A percentile compares a stretch with the other conserved stretches of the same genome.
Evolutionary conservation across 2,797 vertebrate species (phyloP).

Genomic region (Salarias fasciatus): DNA sequence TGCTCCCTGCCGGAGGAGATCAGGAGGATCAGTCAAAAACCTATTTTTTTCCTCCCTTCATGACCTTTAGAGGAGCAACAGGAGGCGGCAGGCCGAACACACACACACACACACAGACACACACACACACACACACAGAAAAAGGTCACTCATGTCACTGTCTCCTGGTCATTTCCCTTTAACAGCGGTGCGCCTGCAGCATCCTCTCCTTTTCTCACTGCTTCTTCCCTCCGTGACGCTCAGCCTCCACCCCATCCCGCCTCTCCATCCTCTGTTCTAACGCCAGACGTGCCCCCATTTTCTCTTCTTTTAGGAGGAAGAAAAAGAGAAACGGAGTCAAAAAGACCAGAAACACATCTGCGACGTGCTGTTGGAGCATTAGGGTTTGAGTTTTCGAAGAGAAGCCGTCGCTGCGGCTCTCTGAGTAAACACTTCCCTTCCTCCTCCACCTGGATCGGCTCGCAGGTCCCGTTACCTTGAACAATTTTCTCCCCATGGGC

Average conservation of each 20-base stretch:
- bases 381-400: background rate
- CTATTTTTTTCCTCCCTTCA: no score
- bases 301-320: constrained; percentile 12
- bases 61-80: no score
- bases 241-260: constrained; percentile 15
- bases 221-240: no score
- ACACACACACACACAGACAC: constrained; percentile 17
- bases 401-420: background rate
- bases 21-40: no score
- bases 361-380: constrained; percentile 6
- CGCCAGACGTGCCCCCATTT: constrained; percentile 9
- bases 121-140: background rate
- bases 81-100: background rate
- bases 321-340: background rate
- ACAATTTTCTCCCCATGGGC: constrained; percentile 10
- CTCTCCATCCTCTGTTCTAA: background rate
- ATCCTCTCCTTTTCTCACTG: background rate
- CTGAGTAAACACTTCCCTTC: constrained; percentile 3
- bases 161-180: constrained; percentile 51
- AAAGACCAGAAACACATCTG: background rate
- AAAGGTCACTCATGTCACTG: constrained; percentile 61
- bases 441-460: background rate
- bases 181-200: constrained; percentile 14
- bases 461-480: constrained; percentile 21
- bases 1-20: no score